Conservation (phyloP, 1,140 invertebrate species). For the Brachionus sp. region DNA sequence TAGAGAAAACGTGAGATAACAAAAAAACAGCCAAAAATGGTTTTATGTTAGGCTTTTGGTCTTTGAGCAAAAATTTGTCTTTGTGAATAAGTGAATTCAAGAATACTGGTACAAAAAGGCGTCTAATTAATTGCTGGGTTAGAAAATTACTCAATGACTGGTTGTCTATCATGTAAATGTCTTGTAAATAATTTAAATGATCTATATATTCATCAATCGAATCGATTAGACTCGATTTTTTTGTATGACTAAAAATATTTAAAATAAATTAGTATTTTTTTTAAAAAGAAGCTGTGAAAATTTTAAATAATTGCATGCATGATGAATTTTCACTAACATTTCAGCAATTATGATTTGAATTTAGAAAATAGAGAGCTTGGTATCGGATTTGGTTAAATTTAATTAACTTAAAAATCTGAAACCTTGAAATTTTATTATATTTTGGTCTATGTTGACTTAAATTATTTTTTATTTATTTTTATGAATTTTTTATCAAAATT, state of each 20-base stretch:
- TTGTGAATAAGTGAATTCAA: slow-evolving; percentile 73
- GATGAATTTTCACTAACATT: too few relatives aligned
- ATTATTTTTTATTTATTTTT: too few relatives aligned
- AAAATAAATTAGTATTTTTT: neutral
- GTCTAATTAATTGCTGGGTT: slow-evolving; percentile 88
- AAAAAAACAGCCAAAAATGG: slow-evolving; percentile 85
- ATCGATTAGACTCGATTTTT: slow-evolving; percentile 70
- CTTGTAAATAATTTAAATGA: slow-evolving; percentile 95
- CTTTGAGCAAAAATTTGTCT: slow-evolving; percentile 51
- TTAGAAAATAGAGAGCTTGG: too few relatives aligned
- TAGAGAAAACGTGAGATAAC: slow-evolving; percentile 71
- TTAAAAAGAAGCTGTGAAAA: too few relatives aligned
- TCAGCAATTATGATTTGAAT: too few relatives aligned
- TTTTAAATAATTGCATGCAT: too few relatives aligned
- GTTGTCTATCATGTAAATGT: slow-evolving; percentile 87
- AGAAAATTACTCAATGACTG: slow-evolving; percentile 87
- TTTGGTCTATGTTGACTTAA: too few relatives aligned
- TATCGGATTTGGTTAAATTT: too few relatives aligned
- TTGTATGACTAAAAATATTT: neutral
- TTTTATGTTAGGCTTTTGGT: slow-evolving; percentile 69
- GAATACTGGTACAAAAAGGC: slow-evolving; percentile 87
- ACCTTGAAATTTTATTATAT: too few relatives aligned
- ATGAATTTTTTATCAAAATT: too few relatives aligned
- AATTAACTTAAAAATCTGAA: too few relatives aligned
- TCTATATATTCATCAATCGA: slow-evolving; percentile 95